phyloP scores from a whole-genome alignment of 1,140 invertebrate species.

The Chlorops oryzae region DNA sequence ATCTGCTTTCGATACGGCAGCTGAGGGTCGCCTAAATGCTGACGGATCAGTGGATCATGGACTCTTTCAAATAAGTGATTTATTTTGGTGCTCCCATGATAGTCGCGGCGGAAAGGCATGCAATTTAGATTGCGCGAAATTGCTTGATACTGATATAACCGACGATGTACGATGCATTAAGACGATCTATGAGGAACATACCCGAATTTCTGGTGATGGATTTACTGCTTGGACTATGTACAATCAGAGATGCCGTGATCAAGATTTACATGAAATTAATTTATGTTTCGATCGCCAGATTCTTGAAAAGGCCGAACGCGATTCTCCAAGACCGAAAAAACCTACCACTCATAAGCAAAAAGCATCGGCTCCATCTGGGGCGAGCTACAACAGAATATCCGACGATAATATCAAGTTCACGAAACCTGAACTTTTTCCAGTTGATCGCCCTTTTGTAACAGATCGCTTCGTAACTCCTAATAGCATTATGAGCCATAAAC shows the following conservation, averaged over 20 bases:
- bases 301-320: constrained; percentile 5
- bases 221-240: constrained; percentile 67
- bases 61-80: constrained; percentile 61
- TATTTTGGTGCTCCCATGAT: constrained; percentile 60
- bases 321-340: too few relatives aligned
- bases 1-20: constrained; percentile 60
- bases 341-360: too few relatives aligned
- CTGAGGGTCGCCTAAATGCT: constrained; percentile 52
- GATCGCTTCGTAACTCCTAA: too few relatives aligned
- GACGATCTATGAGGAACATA: constrained; percentile 58
- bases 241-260: constrained; percentile 38
- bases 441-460: too few relatives aligned
- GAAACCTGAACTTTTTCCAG: too few relatives aligned
- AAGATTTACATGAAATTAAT: constrained; percentile 5
- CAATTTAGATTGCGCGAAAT: constrained; percentile 52
- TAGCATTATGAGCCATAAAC: too few relatives aligned
- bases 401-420: too few relatives aligned
- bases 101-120: constrained; percentile 56
- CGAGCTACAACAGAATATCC: too few relatives aligned
- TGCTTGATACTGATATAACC: constrained; percentile 61
- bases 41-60: constrained; percentile 61
- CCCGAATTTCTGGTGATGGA: constrained; percentile 58
- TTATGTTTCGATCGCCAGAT: constrained; percentile 4
- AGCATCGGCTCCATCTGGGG: too few relatives aligned
- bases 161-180: constrained; percentile 62